Percentiles rank a stretch among this genome's conserved stretches.
Conservation (phyloP, 2,797 vertebrate species). For the Enteromius argenteus region DNA sequence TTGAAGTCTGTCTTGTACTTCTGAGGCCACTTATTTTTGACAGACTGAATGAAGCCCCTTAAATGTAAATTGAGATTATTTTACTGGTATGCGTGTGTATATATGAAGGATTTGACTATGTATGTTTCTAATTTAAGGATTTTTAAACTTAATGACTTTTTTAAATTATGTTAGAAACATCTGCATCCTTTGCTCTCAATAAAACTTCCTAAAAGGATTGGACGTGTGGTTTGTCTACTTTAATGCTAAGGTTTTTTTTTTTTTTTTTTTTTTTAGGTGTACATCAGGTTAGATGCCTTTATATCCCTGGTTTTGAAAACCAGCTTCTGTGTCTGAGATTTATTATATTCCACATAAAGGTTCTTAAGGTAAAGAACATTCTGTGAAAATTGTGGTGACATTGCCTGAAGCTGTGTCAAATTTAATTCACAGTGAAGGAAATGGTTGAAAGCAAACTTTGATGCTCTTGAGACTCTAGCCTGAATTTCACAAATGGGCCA, state of each 20-base stretch:
- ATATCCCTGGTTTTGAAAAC: too few relatives aligned
- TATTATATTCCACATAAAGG: too few relatives aligned
- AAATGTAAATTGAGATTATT: slow-evolving; percentile 8
- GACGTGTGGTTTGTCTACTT: background rate
- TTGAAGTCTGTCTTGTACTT: slow-evolving; percentile 44
- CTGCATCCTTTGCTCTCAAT: slow-evolving; percentile 46
- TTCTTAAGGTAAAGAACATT: background rate
- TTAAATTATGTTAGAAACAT: slow-evolving; percentile 48
- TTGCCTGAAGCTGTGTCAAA: background rate
- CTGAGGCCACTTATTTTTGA: slow-evolving; percentile 19
- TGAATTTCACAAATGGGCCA: too few relatives aligned
- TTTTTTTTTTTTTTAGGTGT: too few relatives aligned
- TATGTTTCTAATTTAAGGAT: slow-evolving; percentile 56
- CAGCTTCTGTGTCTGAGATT: too few relatives aligned
- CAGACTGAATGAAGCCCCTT: background rate
- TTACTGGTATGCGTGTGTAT: slow-evolving; percentile 31
- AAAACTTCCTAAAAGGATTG: slow-evolving; percentile 47
- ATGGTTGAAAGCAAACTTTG: too few relatives aligned
- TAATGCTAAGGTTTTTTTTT: too few relatives aligned
- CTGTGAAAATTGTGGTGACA: background rate
- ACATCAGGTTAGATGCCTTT: too few relatives aligned
- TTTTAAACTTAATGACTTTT: slow-evolving; percentile 46
- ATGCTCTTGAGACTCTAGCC: too few relatives aligned
- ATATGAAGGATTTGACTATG: slow-evolving; percentile 46
- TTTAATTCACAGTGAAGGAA: background rate